A percentile compares a stretch with the other conserved stretches of the same genome.
phyloP scores from a whole-genome alignment of 1,140 invertebrate species.

The Sminthurides bifidus region DNA sequence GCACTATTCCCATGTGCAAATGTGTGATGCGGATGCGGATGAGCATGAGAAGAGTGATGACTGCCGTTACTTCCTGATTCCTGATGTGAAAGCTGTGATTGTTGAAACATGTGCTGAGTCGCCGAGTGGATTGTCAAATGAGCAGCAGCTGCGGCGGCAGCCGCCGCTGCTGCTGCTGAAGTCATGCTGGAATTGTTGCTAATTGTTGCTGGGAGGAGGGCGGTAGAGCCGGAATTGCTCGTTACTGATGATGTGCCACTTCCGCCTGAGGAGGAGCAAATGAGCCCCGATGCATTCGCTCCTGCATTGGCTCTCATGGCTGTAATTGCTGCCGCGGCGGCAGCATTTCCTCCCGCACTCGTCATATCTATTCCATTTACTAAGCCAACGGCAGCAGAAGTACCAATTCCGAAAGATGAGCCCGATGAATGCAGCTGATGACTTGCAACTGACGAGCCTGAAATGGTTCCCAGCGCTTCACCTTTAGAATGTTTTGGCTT shows the following conservation, averaged over 20 bases:
- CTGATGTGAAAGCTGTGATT: constrained; percentile 12
- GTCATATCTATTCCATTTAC: constrained; percentile 7
- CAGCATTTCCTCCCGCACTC: not conserved
- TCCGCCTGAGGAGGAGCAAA: constrained; percentile 7
- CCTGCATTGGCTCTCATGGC: constrained; percentile 1
- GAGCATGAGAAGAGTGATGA: too few species aligned
- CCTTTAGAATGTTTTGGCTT: constrained; percentile 42
- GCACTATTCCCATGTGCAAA: constrained; percentile 34
- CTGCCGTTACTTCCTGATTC: constrained; percentile 19
- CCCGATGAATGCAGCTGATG: constrained; percentile 15
- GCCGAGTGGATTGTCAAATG: constrained; percentile 18
- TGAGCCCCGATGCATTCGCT: constrained; percentile 1
- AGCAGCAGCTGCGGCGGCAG: constrained; percentile 24
- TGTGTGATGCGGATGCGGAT: constrained; percentile 40
- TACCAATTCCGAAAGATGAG: not conserved
- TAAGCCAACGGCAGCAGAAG: constrained; percentile 3
- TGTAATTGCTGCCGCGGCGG: not conserved
- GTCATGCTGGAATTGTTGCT: too few species aligned
- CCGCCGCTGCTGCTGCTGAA: constrained; percentile 15
- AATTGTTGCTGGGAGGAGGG: too few species aligned
- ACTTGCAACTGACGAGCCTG: constrained; percentile 7
- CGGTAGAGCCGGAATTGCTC: too few species aligned
- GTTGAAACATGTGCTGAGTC: constrained; percentile 25
- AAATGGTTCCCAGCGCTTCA: not conserved
- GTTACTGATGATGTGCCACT: constrained; percentile 4